Conservation (phyloP, 2,888 invertebrate species). For the Nowickia ferox region DNA sequence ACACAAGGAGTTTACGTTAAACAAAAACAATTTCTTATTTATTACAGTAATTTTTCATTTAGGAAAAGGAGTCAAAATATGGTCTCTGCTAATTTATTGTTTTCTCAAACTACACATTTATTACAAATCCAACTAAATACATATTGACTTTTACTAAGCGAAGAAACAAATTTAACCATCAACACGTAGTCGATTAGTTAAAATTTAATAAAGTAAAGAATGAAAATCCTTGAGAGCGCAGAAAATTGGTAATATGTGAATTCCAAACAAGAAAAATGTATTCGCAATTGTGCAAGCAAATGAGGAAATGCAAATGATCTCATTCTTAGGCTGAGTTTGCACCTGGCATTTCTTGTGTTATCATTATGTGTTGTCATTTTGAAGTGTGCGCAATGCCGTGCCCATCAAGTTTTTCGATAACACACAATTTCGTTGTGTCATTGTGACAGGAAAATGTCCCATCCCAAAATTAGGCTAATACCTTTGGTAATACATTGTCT, state of each 20-base stretch:
- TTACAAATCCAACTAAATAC: slow-evolving; percentile 25
- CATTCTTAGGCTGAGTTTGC: not conserved
- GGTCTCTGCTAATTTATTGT: not conserved
- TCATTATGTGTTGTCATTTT: no score
- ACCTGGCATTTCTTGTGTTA: no score
- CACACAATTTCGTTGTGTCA: no score
- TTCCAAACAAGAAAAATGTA: not conserved
- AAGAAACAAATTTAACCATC: slow-evolving; percentile 25
- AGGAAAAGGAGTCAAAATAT: not conserved
- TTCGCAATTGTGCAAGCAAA: not conserved
- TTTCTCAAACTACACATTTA: slow-evolving; percentile 22
- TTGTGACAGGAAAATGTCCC: no score
- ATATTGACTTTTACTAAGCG: slow-evolving; percentile 9
- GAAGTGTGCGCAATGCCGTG: no score
- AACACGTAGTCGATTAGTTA: slow-evolving; percentile 27
- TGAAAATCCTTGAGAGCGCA: not conserved
- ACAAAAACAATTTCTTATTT: slow-evolving; percentile 2
- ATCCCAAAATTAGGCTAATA: no score
- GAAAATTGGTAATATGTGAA: not conserved
- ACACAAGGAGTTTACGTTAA: not conserved
- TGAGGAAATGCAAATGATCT: not conserved
- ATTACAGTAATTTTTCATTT: slow-evolving; percentile 24
- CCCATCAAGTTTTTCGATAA: no score
- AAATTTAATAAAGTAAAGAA: slow-evolving; percentile 8
- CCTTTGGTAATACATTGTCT: no score